These are phyloP conservation scores for Zaprionus ornatus DNA, from an alignment of 1,140 invertebrate species.

Conservation along the genomic window DNA sequence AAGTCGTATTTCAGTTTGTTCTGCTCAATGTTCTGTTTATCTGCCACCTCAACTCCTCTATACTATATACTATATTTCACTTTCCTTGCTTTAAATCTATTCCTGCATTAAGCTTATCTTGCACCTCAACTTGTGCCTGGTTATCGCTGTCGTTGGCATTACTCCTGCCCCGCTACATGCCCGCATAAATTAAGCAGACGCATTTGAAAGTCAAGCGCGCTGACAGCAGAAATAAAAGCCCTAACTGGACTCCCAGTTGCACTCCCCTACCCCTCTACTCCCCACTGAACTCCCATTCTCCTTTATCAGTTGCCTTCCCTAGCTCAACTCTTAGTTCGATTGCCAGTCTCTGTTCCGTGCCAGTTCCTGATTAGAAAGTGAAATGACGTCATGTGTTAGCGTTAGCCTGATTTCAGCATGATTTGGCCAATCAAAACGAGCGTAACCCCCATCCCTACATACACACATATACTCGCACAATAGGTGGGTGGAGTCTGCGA, in stretches of 20 bases:
- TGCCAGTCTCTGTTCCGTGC: neutral
- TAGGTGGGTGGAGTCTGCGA: slow-evolving; percentile 56
- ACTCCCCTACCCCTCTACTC: neutral
- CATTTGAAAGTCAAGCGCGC: slow-evolving; percentile 70
- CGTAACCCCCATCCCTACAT: slow-evolving; percentile 1
- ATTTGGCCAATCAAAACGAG: slow-evolving; percentile 83
- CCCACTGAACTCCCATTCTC: neutral
- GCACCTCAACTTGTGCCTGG: neutral
- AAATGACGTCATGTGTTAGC: slow-evolving; percentile 77
- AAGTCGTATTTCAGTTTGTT: neutral
- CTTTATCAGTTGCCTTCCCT: slow-evolving; percentile 1
- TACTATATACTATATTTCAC: neutral
- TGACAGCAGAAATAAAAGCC: slow-evolving; percentile 49
- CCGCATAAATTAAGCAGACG: slow-evolving; percentile 73
- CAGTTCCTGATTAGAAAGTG: slow-evolving; percentile 73
- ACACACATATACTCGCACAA: neutral
- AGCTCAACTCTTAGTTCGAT: neutral
- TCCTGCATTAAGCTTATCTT: neutral
- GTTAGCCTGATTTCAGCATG: slow-evolving; percentile 76
- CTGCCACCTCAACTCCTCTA: neutral
- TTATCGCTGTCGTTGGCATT: slow-evolving; percentile 13
- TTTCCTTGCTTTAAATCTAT: neutral
- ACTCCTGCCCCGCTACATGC: slow-evolving; percentile 33
- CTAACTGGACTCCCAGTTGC: slow-evolving; percentile 20
- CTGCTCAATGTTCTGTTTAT: neutral